Evolutionary conservation across 2,113 vertebrate species (phyloP).

Genomic region (Chiloscyllium plagiosum): DNA sequence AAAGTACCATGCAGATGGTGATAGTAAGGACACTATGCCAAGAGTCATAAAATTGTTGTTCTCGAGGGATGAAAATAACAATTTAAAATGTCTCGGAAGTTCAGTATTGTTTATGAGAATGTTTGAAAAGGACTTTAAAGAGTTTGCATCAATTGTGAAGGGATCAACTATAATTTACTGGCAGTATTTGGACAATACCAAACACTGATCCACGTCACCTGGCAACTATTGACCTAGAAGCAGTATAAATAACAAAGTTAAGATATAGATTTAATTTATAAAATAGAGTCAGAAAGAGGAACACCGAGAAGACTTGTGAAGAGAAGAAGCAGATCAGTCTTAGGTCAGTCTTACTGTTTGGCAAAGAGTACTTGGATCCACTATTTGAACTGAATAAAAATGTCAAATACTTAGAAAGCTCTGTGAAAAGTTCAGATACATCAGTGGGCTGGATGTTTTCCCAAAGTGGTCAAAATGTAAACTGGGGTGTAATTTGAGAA

Average conservation of each 20-base stretch:
- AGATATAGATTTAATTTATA: neutral
- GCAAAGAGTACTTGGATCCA: too few relatives aligned
- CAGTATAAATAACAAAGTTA: neutral
- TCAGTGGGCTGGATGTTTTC: too few relatives aligned
- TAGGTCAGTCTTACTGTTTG: too few relatives aligned
- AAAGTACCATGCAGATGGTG: neutral
- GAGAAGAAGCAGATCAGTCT: neutral
- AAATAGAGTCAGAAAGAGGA: neutral
- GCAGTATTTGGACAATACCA: neutral
- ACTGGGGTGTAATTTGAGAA: too few relatives aligned
- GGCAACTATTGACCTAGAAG: neutral
- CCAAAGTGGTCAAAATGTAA: too few relatives aligned
- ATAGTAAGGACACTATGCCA: neutral
- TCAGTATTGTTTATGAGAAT: too few relatives aligned
- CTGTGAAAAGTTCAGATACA: too few relatives aligned
- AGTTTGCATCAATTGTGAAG: too few relatives aligned
- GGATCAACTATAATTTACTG: too few relatives aligned
- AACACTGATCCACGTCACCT: neutral
- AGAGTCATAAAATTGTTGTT: neutral
- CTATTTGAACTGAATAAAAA: too few relatives aligned
- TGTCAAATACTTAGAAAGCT: too few relatives aligned
- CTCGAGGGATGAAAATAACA: neutral
- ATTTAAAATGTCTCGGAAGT: neutral
- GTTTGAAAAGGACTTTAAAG: too few relatives aligned
- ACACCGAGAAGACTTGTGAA: neutral